Base-by-base conservation (phyloP, 2,113 vertebrate species). In the Oplegnathus fasciatus region DNA sequence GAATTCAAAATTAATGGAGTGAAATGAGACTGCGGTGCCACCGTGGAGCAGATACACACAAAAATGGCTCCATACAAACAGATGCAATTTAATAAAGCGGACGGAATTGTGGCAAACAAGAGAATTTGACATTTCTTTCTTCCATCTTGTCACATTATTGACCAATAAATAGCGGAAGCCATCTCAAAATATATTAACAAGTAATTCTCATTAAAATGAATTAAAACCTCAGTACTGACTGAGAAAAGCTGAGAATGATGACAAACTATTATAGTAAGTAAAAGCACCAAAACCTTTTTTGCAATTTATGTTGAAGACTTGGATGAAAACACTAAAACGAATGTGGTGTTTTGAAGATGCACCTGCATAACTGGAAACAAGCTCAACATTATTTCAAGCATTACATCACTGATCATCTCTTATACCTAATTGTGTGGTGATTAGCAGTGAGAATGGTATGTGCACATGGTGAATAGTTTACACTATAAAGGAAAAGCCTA, bases 1-100 rank as follows among this genome's bases (percentile, higher is more conserved):
- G 14, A 77, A 76, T 44, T 83, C 0, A 82, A 78, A 44, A 70
- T 66, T 2, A 73, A 82, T 84, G 71, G 28, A 28, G 30, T 82
- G 77, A 83, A 85, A 86, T 66, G 72, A 89, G 58, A 74, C 28
- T 44, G 20, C 0, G 11, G 75, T 58, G 52, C 2, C 20, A 22
- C 1, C 40, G 64, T 76, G 50, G 64, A 68, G 67, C 37, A 76
- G 37, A 55, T 24, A 26, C 72, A 79, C 24, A 75, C 20, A 61
- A 52, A 78, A 62, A 78, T 62, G 28, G 8, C 37, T 77, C 1
- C 30, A 55, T 26, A 69, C 11, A 78, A 55, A 75, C n/a, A 28
- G 20, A 81, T 17, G 20, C 8, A 42, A 22, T 67, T 58, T 18
- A 50, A 79, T 26, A 8, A 75, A 17, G 14, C 61, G 2, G 14